Conservation (phyloP, 2,113 vertebrate species). For the Scophthalmus maximus region DNA sequence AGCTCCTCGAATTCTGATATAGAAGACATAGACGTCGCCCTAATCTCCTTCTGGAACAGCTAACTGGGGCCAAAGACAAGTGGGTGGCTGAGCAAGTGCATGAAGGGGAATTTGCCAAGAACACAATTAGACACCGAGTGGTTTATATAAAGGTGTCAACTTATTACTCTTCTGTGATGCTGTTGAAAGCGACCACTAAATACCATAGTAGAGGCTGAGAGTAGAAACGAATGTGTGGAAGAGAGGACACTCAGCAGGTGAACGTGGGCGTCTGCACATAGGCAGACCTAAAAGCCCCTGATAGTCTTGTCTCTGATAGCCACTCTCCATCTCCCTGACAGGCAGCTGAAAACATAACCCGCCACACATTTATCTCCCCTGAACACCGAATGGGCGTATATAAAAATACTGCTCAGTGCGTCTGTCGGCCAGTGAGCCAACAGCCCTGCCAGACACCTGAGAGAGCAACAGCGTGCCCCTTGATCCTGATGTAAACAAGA, state of each 20-base stretch:
- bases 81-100: background rate
- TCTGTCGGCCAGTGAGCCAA: slow-evolving; percentile 18
- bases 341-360: slow-evolving; percentile 48
- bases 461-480: background rate
- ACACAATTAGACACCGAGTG: background rate
- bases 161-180: slow-evolving; percentile 16
- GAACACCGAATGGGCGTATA: slow-evolving; percentile 42
- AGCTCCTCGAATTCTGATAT: background rate
- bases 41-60: slow-evolving; percentile 4
- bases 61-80: background rate
- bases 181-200: slow-evolving; percentile 23
- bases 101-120: slow-evolving; percentile 2
- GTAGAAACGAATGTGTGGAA: slow-evolving; percentile 40
- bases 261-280: slow-evolving; percentile 25
- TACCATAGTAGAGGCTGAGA: slow-evolving; percentile 14
- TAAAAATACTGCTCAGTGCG: slow-evolving; percentile 24
- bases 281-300: slow-evolving; percentile 47
- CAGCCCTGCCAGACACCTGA: slow-evolving; percentile 11
- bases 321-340: slow-evolving; percentile 50
- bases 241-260: slow-evolving; percentile 48
- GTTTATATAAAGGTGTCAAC: slow-evolving; percentile 14
- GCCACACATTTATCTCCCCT: slow-evolving; percentile 46
- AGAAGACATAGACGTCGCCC: background rate
- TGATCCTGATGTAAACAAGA: slow-evolving; percentile 8
- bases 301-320: slow-evolving; percentile 37